These are phyloP conservation scores for Corbicula japonica DNA, from an alignment of 2,888 invertebrate species.

Conservation along the genomic window DNA sequence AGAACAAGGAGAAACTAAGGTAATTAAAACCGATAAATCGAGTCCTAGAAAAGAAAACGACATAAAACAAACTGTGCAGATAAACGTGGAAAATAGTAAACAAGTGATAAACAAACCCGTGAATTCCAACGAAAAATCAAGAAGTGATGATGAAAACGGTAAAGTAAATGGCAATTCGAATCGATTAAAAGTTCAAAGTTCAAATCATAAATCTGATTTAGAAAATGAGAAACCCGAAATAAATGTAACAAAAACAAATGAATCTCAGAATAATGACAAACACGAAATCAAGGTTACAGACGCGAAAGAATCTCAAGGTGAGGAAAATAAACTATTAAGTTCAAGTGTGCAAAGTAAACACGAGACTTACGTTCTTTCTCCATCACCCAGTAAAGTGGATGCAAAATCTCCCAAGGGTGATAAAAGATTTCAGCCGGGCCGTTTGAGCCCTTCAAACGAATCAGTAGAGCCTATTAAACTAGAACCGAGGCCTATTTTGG, in stretches of 20 bases:
- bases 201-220: too few relatives aligned
- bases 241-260: too few relatives aligned
- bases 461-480: slow-evolving; percentile 36
- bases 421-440: slow-evolving; percentile 2
- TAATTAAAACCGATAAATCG: neutral
- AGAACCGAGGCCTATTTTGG: slow-evolving; percentile 22
- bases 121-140: too few relatives aligned
- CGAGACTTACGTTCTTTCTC: slow-evolving; percentile 40
- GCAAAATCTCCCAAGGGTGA: neutral
- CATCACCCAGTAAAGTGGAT: slow-evolving; percentile 31
- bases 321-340: slow-evolving; percentile 9
- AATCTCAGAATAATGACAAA: too few relatives aligned
- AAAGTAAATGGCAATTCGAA: too few relatives aligned
- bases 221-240: too few relatives aligned
- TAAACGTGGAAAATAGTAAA: too few relatives aligned
- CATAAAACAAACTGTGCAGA: neutral
- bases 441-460: slow-evolving; percentile 36
- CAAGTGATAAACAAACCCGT: too few relatives aligned
- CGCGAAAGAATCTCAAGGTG: too few relatives aligned
- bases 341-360: slow-evolving; percentile 11
- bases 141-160: too few relatives aligned
- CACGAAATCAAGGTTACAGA: too few relatives aligned
- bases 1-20: neutral
- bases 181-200: too few relatives aligned
- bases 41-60: slow-evolving; percentile 22